Base-by-base conservation (phyloP, 2,888 invertebrate species). In the Augiades crinisus region DNA sequence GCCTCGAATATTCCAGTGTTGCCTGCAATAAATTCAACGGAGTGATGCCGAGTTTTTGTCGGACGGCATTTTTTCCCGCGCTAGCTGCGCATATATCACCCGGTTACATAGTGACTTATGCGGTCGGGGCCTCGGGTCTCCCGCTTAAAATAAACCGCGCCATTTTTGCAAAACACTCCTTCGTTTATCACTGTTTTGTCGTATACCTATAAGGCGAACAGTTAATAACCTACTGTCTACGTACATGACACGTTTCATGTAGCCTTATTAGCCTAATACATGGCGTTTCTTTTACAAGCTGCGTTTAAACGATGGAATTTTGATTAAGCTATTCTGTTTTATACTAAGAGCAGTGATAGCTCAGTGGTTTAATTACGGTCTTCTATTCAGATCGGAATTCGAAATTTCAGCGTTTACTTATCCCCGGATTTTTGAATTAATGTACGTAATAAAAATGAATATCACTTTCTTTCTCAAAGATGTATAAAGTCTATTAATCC, bases 1-100 rank as follows among this genome's bases (percentile, higher is more conserved):
- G 74, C 72, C 75, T 75, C 81, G 80, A 81, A 85, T 86, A 84
- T 78, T 82, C 78, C 72, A 68, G 73, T 73, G 75, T 79, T 75
- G 75, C 68, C n/a, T n/a, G 77, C 78, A 77, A 88, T 89, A 89
- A 88, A 87, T 89, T 78, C 67, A 70, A 62, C 62, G 70, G 85
- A 86, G 81, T 87, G 88, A 89, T 86, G 84, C 75, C 73, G 75
- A 62, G 70, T 86, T 88, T 87, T 84, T 84, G 79, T 77, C 70
- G 72, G 64, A 74, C 80, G 87, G 87, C 87, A 88, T 87, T 88
- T 89, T 87, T 89, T 89, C 87, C 85, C 85, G 87, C 87, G 84
- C 85, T 83, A 82, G 82, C 73, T 64, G 65, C 69, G 68, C 80
- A 85, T 88, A 81, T 86, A 87, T 89, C 87, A 87, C 81, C 63